phyloP scores from a whole-genome alignment of 1,140 invertebrate species.

The Stenopsyche tienmushanensis region DNA sequence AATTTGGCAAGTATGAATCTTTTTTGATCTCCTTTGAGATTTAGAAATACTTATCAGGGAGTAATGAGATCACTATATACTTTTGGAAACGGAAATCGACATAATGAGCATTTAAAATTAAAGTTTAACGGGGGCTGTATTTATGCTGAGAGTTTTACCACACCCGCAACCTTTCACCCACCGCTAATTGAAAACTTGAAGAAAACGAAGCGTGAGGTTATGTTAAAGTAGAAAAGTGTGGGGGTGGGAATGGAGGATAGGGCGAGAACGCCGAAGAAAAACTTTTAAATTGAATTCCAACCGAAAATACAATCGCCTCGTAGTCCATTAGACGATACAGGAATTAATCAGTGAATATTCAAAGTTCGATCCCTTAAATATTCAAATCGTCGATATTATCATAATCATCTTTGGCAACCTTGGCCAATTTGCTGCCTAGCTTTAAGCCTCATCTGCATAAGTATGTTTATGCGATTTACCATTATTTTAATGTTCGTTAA shows the following conservation, averaged over 20 bases:
- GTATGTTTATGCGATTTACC: no score
- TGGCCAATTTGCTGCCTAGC: no score
- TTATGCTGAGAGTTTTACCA: not conserved
- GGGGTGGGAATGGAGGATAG: conserved; percentile 1
- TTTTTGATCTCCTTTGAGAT: no score
- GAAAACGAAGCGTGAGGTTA: conserved; percentile 16
- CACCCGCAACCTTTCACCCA: conserved; percentile 6
- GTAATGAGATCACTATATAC: no score
- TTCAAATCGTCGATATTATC: conserved; percentile 18
- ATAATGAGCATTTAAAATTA: conserved; percentile 11
- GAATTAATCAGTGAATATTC: conserved; percentile 11
- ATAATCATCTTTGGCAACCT: no score
- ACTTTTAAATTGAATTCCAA: conserved; percentile 32
- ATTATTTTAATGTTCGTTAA: no score
- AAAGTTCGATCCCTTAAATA: conserved; percentile 1
- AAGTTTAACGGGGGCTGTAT: not conserved
- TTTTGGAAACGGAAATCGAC: not conserved
- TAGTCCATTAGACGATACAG: conserved; percentile 9
- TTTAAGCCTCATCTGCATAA: no score
- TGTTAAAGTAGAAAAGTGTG: not conserved
- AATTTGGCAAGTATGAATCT: no score
- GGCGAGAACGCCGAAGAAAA: conserved; percentile 13
- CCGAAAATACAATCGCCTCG: conserved; percentile 8
- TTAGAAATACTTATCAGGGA: no score
- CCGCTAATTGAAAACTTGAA: conserved; percentile 27